Conservation (phyloP, 2,797 vertebrate genomes). For the Propithecus deckenii region DNA sequence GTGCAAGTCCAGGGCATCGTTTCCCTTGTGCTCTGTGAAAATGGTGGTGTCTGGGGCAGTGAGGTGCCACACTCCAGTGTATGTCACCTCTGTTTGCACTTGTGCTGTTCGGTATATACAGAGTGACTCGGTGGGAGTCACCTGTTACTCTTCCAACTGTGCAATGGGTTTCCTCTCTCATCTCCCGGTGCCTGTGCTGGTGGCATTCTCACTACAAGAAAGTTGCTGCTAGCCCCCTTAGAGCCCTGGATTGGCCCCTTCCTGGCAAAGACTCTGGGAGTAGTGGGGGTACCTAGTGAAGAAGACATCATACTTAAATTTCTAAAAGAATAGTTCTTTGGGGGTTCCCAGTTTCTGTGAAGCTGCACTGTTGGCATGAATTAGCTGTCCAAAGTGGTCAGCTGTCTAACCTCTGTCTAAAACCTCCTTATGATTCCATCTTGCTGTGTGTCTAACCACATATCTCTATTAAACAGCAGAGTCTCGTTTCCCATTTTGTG, state of each 20-base stretch:
- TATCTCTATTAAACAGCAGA: neutral
- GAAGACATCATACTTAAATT: neutral
- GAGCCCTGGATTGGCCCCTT: neutral
- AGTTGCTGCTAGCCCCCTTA: no score
- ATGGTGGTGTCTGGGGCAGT: neutral
- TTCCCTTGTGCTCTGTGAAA: neutral
- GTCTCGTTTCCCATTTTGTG: rapidly evolving
- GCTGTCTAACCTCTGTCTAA: rapidly evolving
- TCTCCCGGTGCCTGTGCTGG: no score
- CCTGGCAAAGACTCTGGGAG: neutral
- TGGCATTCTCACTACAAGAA: neutral
- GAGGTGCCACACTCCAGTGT: neutral
- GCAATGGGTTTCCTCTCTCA: rapidly evolving
- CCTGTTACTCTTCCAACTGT: neutral
- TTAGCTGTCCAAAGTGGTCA: neutral
- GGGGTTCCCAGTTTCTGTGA: neutral
- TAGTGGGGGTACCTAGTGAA: neutral
- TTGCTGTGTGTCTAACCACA: rapidly evolving
- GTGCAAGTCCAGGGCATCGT: no score
- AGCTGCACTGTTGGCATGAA: neutral
- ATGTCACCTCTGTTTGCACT: neutral
- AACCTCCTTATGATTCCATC: neutral
- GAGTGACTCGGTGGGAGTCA: rapidly evolving
- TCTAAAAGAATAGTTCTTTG: neutral
- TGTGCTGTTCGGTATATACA: neutral